Base-by-base conservation (phyloP, 2,888 invertebrate species). In the Cepaea hortensis region DNA sequence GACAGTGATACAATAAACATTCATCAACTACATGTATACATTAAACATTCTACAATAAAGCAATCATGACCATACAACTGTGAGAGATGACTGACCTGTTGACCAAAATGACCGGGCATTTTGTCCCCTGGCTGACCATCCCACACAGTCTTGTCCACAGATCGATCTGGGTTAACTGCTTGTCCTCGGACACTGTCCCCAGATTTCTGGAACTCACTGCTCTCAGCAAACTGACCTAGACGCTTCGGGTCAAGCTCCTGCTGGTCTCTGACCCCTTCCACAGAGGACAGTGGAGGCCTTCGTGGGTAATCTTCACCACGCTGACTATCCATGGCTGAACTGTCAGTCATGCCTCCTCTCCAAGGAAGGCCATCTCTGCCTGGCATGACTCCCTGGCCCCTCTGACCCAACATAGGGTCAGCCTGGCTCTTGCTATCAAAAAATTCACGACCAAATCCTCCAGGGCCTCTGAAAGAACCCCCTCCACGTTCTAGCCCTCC, bases 341-440 rank as follows among this genome's bases (percentile, higher is more conserved):
- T 20, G 62, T 73, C 35, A 11, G 35, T 15, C 3, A 61, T 1
- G 18, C 81, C 88, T 23, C 77, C 46, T 68, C 85, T 76, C n/a
- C 87, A 65, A 80, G 73, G 82, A 62, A 86, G 75, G 70, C 81
- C 84, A 61, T 73, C 77, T 46, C 62, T 15, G 11, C 55, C 55
- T 9, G 55, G 55, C 11, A 55, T 55, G 55, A 3, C 7, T n/a
- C 79, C 75, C n/a, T 72, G 80, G 6, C 82, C 83, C 13, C 87
- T 72, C n/a, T 73, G 84, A 87, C 70, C 62, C 35, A 7, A 20
- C 20, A 9, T 20, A 11, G 23, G 6, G 35, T 35, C 75, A 48
- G 13, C 5, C 35, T 61, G 73, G 20, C n/a, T 61, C 15, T 84
- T 76, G 23, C 68, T 18, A 3, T 65, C 84, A 13, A 18, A 20